Percentiles rank a stretch among this genome's conserved stretches.
These are phyloP conservation scores for Tretioscincus oriximinensis DNA, from an alignment of 2,113 vertebrate genomes.

Conservation along the genomic window DNA sequence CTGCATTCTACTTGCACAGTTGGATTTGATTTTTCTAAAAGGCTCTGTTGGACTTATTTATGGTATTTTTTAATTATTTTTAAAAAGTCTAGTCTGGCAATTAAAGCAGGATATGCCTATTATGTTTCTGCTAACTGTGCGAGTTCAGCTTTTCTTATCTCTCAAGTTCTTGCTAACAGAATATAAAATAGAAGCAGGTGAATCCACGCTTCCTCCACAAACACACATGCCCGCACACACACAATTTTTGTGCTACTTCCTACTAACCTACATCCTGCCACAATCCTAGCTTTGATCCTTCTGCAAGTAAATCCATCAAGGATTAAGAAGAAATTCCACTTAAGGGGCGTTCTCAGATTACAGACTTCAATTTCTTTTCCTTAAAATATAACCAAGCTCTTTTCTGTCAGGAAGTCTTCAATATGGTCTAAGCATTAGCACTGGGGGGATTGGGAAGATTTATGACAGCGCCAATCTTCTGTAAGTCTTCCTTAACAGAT, in stretches of 20 bases:
- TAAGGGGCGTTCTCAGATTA: slow-evolving; percentile 11
- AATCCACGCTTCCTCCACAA: neutral
- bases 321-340: slow-evolving; percentile 12
- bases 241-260: neutral
- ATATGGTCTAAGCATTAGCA: neutral
- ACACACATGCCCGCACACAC: no score
- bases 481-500: no score
- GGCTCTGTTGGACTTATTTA: neutral
- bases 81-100: neutral
- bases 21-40: neutral
- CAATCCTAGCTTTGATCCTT: neutral
- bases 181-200: slow-evolving; percentile 1
- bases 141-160: neutral
- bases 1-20: neutral
- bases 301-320: neutral
- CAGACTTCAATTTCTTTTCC: slow-evolving; percentile 1
- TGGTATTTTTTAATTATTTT: neutral
- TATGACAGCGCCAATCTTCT: neutral
- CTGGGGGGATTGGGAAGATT: neutral
- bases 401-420: neutral
- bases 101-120: neutral
- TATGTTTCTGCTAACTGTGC: neutral
- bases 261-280: neutral
- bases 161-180: neutral
- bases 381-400: neutral